These are phyloP conservation scores for Drosophila kuntzei DNA, from an alignment of 2,888 invertebrate genomes.

Conservation along the genomic window DNA sequence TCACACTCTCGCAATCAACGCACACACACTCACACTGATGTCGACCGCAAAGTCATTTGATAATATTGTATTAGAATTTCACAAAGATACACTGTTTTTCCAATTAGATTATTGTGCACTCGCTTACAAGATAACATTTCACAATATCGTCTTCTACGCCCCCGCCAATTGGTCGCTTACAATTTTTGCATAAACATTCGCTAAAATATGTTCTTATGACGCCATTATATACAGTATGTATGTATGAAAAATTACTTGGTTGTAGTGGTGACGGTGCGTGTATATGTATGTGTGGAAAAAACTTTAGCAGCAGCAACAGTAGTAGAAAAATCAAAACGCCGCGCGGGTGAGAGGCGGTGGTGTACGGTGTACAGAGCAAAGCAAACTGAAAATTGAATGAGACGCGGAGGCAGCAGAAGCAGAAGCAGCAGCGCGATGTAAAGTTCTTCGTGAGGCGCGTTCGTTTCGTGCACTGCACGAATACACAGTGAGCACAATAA, in stretches of 20 bases:
- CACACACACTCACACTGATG: slow-evolving; percentile 49
- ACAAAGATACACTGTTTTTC: slow-evolving; percentile 68
- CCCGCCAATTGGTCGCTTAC: slow-evolving; percentile 24
- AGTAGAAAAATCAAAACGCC: slow-evolving; percentile 80
- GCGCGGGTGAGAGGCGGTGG: slow-evolving; percentile 84
- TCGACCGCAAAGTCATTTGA: slow-evolving; percentile 79
- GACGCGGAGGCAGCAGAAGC: slow-evolving; percentile 79
- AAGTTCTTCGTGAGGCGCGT: slow-evolving; percentile 72
- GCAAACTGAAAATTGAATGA: slow-evolving; percentile 82
- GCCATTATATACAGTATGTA: slow-evolving; percentile 70
- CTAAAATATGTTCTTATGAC: slow-evolving; percentile 76
- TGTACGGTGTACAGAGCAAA: slow-evolving; percentile 78
- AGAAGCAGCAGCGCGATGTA: slow-evolving; percentile 67
- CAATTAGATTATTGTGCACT: slow-evolving; percentile 55
- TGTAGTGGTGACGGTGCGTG: slow-evolving; percentile 58
- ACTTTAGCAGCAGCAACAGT: slow-evolving; percentile 72
- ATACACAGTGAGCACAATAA: slow-evolving; percentile 44
- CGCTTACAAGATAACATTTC: slow-evolving; percentile 28
- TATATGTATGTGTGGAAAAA: slow-evolving; percentile 59
- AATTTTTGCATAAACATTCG: slow-evolving; percentile 64
- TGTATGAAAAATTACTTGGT: slow-evolving; percentile 75
- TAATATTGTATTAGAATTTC: slow-evolving; percentile 77
- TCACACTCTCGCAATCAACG: slow-evolving; percentile 38
- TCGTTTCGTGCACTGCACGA: slow-evolving; percentile 67
- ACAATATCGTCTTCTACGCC: slow-evolving; percentile 22